phyloP scores from a whole-genome alignment of 2,888 invertebrate species.

The Athripsodes cinereus region DNA sequence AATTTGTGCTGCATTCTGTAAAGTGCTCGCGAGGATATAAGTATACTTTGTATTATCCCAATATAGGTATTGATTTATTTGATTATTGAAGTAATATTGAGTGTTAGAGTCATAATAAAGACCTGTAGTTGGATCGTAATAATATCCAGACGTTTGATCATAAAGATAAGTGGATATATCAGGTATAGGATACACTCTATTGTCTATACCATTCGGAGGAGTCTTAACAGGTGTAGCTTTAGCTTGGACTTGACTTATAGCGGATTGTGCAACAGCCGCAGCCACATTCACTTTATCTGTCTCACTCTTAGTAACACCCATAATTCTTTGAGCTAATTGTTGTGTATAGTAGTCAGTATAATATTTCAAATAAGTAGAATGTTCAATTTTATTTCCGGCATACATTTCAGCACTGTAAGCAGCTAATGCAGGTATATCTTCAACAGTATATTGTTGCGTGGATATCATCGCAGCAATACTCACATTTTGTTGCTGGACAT shows the following conservation, averaged over 20 bases:
- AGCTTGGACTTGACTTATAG: constrained; percentile 57
- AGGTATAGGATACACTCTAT: constrained; percentile 67
- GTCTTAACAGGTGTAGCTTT: constrained; percentile 40
- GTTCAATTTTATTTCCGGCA: constrained; percentile 65
- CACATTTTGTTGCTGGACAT: constrained; percentile 40
- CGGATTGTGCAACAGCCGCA: constrained; percentile 84
- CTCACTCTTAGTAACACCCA: constrained; percentile 49
- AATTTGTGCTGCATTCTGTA: constrained; percentile 35
- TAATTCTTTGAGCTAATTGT: constrained; percentile 43
- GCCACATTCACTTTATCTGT: constrained; percentile 76
- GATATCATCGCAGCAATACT: constrained; percentile 6
- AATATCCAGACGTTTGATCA: constrained; percentile 93
- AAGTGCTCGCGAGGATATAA: constrained; percentile 50
- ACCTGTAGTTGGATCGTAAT: constrained; percentile 88
- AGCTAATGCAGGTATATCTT: constrained; percentile 66
- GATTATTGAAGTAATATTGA: constrained; percentile 93
- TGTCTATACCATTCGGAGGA: constrained; percentile 54
- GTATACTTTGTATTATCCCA: constrained; percentile 78
- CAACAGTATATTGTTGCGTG: constrained; percentile 45
- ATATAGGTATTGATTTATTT: constrained; percentile 86
- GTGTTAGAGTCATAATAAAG: constrained; percentile 95
- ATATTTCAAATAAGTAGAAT: constrained; percentile 63
- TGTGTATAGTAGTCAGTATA: constrained; percentile 68
- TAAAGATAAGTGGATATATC: constrained; percentile 89
- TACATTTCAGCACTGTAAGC: constrained; percentile 72